Conservation (phyloP, 2,797 vertebrate species). For the Eulemur coronatus region DNA sequence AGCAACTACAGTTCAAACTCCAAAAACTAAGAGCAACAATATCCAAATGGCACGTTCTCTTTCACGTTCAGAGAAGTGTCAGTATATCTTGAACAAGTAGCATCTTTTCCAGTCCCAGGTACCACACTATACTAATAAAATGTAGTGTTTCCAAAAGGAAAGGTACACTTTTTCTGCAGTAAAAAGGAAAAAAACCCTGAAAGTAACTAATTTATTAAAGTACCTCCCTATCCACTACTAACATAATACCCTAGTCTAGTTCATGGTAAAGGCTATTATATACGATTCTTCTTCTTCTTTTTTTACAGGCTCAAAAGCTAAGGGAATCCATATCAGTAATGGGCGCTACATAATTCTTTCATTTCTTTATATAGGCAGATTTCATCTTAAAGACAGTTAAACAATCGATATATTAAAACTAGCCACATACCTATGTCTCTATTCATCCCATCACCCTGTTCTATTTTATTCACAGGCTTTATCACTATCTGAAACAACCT, state of each 20-base stretch:
- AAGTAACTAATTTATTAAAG: not conserved
- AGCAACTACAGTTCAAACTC: not conserved
- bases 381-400: slow-evolving; percentile 8
- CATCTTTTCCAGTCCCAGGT: not conserved
- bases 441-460: not conserved
- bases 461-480: not conserved
- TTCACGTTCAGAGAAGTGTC: slow-evolving; percentile 22
- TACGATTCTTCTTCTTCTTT: not conserved
- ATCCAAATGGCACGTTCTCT: not conserved
- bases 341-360: not conserved
- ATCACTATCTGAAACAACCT: not conserved
- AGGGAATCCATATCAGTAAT: not conserved
- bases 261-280: not conserved
- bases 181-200: not conserved
- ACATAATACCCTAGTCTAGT: not conserved
- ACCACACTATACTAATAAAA: not conserved
- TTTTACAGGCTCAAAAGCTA: not conserved
- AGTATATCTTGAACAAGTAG: not conserved
- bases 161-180: not conserved
- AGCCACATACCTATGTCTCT: not conserved
- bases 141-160: not conserved
- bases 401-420: not conserved
- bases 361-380: not conserved
- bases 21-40: not conserved
- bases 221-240: not conserved